A percentile compares a stretch with the other conserved stretches of the same genome.
These are phyloP conservation scores for Mormyrops boulengeri DNA, from an alignment of 2,797 vertebrate genomes.

Conservation along the genomic window DNA sequence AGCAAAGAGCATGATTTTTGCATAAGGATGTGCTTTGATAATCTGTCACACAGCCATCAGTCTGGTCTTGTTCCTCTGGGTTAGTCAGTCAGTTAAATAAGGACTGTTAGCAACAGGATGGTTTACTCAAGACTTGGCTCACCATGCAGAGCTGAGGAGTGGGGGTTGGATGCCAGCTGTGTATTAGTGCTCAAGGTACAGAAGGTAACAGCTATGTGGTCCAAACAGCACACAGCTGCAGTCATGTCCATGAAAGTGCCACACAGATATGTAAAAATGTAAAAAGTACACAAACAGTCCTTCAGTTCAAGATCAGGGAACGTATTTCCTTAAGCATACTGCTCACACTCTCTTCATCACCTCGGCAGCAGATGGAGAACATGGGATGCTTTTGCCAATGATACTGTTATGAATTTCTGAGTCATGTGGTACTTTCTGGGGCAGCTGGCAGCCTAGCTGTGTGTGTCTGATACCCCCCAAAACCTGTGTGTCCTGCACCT, in stretches of 20 bases:
- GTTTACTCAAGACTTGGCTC: conserved; percentile 3
- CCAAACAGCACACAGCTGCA: background rate
- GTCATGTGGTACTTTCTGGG: conserved; percentile 8
- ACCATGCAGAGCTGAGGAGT: background rate
- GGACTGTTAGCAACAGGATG: background rate
- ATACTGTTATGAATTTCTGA: background rate
- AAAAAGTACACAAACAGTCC: background rate
- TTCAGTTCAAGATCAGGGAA: background rate
- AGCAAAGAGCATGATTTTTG: background rate
- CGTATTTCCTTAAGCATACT: background rate
- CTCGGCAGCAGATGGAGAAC: background rate
- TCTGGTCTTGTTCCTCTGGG: background rate
- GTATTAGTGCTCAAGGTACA: background rate
- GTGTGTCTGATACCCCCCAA: background rate
- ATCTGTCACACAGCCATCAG: background rate
- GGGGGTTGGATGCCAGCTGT: conserved; percentile 3
- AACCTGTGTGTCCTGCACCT: background rate
- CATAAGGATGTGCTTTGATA: background rate
- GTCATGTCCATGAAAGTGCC: background rate
- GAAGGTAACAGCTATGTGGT: background rate
- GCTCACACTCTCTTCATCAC: background rate
- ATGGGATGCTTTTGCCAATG: background rate
- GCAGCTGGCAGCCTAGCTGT: background rate
- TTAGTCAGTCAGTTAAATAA: conserved; percentile 7
- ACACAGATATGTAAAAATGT: background rate